Conservation (phyloP, 30 jellyfish, hydroid and myxozoan species). For the Chrysaora quinquecirrha region DNA sequence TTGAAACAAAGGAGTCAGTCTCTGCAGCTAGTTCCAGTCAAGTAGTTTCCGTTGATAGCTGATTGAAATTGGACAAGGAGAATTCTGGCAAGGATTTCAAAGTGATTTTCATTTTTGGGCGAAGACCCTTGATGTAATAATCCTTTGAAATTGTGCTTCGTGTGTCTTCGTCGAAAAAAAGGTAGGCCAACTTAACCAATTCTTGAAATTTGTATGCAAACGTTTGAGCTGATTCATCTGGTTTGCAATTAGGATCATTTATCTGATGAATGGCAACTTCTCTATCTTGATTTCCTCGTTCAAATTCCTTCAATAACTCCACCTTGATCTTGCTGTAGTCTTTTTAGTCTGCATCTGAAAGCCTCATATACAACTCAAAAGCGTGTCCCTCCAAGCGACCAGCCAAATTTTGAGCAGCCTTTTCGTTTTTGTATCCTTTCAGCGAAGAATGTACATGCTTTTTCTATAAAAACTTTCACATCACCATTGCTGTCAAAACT, state of each 20-base stretch:
- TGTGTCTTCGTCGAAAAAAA: constrained; percentile 9
- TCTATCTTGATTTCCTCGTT: constrained; percentile 43
- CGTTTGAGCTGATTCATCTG: constrained; percentile 38
- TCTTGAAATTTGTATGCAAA: constrained; percentile 17
- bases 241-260: constrained; percentile 15
- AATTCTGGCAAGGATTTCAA: constrained; percentile 34
- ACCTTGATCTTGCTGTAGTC: constrained; percentile 20
- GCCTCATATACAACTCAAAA: constrained; percentile 52
- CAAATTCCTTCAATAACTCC: constrained; percentile 48
- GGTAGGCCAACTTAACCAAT: constrained; percentile 45
- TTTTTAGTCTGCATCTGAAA: constrained; percentile 45
- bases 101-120: constrained; percentile 39
- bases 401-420: too few relatives aligned
- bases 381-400: too few relatives aligned
- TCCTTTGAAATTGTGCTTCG: constrained; percentile 28
- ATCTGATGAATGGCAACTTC: constrained; percentile 37
- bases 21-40: constrained; percentile 56
- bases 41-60: constrained; percentile 22
- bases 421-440: too few relatives aligned
- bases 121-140: constrained; percentile 45
- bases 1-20: constrained; percentile 30
- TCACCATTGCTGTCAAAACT: too few relatives aligned
- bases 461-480: too few relatives aligned
- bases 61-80: not conserved
- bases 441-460: too few relatives aligned